These are phyloP conservation scores for Pluvialis apricaria DNA, from an alignment of 2,113 vertebrate genomes.

Conservation along the genomic window DNA sequence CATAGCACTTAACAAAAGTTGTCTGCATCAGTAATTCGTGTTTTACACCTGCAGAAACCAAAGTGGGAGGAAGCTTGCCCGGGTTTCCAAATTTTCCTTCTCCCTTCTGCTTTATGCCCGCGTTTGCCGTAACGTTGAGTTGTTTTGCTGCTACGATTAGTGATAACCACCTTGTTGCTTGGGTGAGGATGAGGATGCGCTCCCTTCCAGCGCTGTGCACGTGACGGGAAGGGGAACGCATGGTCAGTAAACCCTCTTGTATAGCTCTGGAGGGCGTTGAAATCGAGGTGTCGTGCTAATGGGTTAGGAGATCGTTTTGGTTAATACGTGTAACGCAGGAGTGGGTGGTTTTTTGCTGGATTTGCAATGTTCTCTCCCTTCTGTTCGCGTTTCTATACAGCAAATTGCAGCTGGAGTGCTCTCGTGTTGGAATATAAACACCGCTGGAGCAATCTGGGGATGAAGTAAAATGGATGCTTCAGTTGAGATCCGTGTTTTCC, in stretches of 20 bases:
- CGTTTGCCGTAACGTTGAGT: fast-evolving
- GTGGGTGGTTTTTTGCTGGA: background rate
- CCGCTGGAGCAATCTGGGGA: background rate
- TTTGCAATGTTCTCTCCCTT: background rate
- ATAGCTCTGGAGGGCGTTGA: background rate
- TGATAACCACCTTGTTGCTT: background rate
- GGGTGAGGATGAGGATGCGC: background rate
- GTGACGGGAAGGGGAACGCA: background rate
- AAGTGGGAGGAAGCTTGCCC: background rate
- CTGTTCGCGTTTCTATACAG: background rate
- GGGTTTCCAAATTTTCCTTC: background rate
- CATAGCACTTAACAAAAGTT: background rate
- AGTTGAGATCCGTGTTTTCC: background rate
- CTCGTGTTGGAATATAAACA: background rate
- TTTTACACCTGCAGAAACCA: background rate
- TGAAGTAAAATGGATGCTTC: background rate
- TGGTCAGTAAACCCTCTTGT: background rate
- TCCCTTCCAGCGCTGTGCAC: background rate
- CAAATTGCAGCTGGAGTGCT: background rate
- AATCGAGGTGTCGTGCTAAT: background rate
- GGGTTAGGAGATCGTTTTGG: background rate
- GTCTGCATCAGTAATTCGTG: background rate
- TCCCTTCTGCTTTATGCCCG: background rate
- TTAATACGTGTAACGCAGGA: fast-evolving
- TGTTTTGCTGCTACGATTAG: background rate